Conservation (phyloP, 2,797 vertebrate species). For the Perodicticus potto region DNA sequence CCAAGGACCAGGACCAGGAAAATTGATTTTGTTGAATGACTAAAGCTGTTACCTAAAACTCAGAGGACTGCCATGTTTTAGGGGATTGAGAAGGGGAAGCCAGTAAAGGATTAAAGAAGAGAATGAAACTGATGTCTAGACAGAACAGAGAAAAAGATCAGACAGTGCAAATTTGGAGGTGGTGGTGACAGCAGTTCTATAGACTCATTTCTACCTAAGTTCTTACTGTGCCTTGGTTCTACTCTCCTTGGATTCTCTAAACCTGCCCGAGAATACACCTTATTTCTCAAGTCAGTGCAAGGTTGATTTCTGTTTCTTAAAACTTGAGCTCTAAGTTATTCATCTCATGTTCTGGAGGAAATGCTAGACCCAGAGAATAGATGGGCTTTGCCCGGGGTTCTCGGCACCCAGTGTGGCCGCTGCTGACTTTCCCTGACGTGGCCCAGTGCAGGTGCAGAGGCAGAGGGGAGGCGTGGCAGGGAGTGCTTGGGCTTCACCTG, state of each 20-base stretch:
- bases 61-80: neutral
- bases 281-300: neutral
- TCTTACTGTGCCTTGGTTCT: neutral
- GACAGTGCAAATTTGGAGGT: neutral
- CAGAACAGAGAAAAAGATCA: neutral
- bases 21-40: neutral
- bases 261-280: neutral
- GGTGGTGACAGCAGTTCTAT: neutral
- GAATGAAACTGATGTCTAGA: neutral
- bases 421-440: fast-evolving
- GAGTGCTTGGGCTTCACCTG: neutral
- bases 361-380: too few relatives aligned
- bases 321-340: neutral
- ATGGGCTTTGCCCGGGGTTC: fast-evolving
- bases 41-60: neutral
- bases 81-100: neutral
- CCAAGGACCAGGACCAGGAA: neutral
- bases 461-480: fast-evolving
- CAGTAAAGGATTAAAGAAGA: neutral
- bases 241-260: neutral
- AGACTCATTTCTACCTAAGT: too few relatives aligned
- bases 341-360: neutral
- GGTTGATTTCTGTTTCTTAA: neutral
- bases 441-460: neutral
- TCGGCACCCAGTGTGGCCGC: neutral